Evolutionary conservation across 1,140 invertebrate species (phyloP).

Genomic region (Luehdorfia chinensis): DNA sequence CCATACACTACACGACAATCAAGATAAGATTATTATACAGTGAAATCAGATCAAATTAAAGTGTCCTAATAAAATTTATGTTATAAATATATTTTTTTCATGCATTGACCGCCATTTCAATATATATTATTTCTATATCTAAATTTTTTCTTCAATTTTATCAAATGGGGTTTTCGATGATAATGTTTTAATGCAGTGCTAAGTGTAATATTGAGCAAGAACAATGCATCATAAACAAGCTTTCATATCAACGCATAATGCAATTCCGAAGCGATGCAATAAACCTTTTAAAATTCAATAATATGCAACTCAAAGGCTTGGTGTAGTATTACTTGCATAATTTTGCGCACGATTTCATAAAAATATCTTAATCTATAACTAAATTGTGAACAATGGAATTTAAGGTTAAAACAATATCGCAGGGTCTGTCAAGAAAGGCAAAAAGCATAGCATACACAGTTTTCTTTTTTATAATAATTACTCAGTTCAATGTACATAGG

Average conservation of each 20-base stretch:
- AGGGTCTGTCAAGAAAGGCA: too few species aligned
- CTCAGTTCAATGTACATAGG: too few species aligned
- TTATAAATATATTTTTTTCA: constrained; percentile 18
- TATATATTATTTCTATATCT: constrained; percentile 44
- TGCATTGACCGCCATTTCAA: constrained; percentile 30
- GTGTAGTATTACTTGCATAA: constrained; percentile 33
- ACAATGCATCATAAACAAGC: constrained; percentile 68
- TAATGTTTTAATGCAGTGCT: constrained; percentile 61
- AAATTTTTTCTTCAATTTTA: constrained; percentile 44
- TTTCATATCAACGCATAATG: constrained; percentile 61
- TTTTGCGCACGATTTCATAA: constrained; percentile 31
- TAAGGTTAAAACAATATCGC: not conserved
- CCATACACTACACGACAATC: too few species aligned
- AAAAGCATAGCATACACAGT: too few species aligned
- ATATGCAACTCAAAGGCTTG: constrained; percentile 27
- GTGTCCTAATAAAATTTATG: too few species aligned
- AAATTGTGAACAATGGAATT: constrained; percentile 5
- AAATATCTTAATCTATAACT: constrained; percentile 19
- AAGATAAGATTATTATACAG: too few species aligned
- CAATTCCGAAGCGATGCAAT: constrained; percentile 44
- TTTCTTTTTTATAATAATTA: too few species aligned
- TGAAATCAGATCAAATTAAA: too few species aligned
- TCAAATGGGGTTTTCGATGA: constrained; percentile 39
- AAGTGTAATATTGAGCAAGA: constrained; percentile 52
- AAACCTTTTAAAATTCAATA: constrained; percentile 53